Evolutionary conservation across 2,797 vertebrate genomes (phyloP).

Genomic region (Neopelma chrysocephalum): DNA sequence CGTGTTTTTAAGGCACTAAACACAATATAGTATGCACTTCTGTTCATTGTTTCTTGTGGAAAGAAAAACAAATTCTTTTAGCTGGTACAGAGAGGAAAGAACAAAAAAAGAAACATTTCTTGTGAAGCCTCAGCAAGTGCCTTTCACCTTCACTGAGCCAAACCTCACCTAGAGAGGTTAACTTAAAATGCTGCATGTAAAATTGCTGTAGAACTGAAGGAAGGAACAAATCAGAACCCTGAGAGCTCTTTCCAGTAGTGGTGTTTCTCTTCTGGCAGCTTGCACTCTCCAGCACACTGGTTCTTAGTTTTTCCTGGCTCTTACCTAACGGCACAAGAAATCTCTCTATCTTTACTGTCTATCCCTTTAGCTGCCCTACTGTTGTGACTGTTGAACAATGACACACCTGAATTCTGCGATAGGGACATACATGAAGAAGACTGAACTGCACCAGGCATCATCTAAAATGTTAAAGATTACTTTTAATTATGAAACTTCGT

Average conservation of each 20-base stretch:
- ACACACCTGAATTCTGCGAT: not conserved
- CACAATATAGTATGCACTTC: not conserved
- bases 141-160: not conserved
- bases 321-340: not conserved
- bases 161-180: not conserved
- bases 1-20: not conserved
- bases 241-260: not conserved
- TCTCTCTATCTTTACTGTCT: not conserved
- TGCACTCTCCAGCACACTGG: accelerated
- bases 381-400: not conserved
- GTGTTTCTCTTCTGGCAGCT: not conserved
- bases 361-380: not conserved
- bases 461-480: not conserved
- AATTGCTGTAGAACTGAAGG: not conserved
- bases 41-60: not conserved
- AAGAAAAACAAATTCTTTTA: not conserved
- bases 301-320: not conserved
- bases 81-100: not conserved
- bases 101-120: not conserved
- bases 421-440: not conserved
- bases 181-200: not conserved
- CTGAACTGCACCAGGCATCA: not conserved
- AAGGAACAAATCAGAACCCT: not conserved
- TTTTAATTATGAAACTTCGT: not conserved
- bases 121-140: not conserved